Base-by-base conservation (phyloP, 2,888 invertebrate species). In the Leucophora obtusa region DNA sequence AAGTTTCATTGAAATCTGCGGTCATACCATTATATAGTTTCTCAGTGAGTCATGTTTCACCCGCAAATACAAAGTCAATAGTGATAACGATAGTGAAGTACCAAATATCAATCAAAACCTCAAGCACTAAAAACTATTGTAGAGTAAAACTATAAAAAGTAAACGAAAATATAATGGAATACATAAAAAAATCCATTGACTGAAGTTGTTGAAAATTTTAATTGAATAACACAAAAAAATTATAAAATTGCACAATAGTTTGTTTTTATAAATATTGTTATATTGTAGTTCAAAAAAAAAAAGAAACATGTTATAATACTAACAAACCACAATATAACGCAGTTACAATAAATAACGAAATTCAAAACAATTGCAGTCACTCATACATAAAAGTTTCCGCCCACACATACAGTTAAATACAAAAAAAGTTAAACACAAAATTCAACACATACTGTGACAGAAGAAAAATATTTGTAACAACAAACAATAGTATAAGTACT, bases 151-250 rank as follows among this genome's bases (percentile, higher is more conserved):
- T 38, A 38, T 10, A 38, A 38, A 38, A 38, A 38, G 38, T 38
- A 38, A 9, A 38, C 14, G 38, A 38, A 38, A 38, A 1, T 35
- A 10, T 35, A 9, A 35, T 10, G 35, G 38, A 38, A 6, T 7
- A 38, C 38, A 38, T 38, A 38, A 38, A 38, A 38, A 38, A 28
- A 28, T 1, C 11, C 43, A 47, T n/a, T 47, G n/a, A n/a, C 28
- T 24, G 14, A 33, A 18, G n/a, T 8, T 28, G 56, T 24, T 56
- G 24, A 56, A 56, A 18, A 14, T 14, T 56, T 56, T 56, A 56
- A 56, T 24, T 24, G 56, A 56, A 56, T 56, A n/a, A 47, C 60
- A 62, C 6, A 62, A 62, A 28, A 60, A 47, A 47, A 24, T 62
- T 62, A 47, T 21, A 11, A 62, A 62, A 62, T 50, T 50, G 24